These are phyloP conservation scores for Selene dorsalis DNA, from an alignment of 2,797 vertebrate genomes.

Conservation along the genomic window DNA sequence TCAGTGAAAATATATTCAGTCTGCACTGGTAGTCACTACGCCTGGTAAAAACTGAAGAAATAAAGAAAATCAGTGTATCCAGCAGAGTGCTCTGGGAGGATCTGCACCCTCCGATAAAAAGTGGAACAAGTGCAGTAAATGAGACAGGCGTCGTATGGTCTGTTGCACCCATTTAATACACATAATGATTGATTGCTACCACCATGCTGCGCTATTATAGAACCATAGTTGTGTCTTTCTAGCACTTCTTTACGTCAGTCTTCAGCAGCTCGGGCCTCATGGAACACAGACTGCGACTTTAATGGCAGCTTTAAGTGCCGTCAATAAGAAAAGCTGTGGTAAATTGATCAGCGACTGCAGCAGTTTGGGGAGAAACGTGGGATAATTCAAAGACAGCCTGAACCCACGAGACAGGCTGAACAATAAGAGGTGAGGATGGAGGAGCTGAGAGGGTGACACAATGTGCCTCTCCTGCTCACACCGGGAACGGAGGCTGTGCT, in stretches of 20 bases:
- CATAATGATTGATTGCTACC: not conserved
- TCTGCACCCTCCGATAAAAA: not conserved
- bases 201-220: conserved; percentile 1
- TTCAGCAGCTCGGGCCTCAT: not conserved
- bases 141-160: conserved; percentile 8
- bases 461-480: conserved; percentile 18
- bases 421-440: conserved; percentile 62
- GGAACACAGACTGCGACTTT: conserved; percentile 23
- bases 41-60: not conserved
- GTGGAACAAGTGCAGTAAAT: conserved; percentile 7
- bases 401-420: conserved; percentile 40
- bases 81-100: not conserved
- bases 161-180: not conserved
- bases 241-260: conserved; percentile 16
- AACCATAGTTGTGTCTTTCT: conserved; percentile 22
- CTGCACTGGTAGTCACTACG: not conserved
- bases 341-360: conserved; percentile 63
- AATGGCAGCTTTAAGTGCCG: conserved; percentile 40
- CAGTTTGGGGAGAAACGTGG: conserved; percentile 27
- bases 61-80: not conserved
- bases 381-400: conserved; percentile 31
- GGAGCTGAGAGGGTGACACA: conserved; percentile 28
- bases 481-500: conserved; percentile 44
- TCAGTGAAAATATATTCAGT: not conserved
- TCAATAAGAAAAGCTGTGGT: conserved; percentile 52